Evolutionary conservation across 35 echinoderm and acorn worm species (phyloP).

Genomic region (Heliocidaris erythrogramma): DNA sequence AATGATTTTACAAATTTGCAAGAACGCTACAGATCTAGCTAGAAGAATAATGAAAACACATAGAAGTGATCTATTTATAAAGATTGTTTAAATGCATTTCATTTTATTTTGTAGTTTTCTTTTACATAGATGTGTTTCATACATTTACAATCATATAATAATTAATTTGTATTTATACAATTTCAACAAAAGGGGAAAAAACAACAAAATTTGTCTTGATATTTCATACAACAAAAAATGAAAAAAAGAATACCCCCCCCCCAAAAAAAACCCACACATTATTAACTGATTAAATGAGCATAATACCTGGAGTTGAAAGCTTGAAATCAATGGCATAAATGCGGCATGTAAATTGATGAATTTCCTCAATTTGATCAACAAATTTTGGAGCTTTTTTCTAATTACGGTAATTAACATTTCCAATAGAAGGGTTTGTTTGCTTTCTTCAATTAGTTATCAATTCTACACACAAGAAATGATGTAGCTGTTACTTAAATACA

Average conservation of each 20-base stretch:
- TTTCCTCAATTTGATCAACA: not conserved
- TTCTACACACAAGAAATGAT: no score
- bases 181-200: not conserved
- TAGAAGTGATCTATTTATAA: not conserved
- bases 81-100: not conserved
- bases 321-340: not conserved
- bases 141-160: not conserved
- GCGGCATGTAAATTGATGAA: not conserved
- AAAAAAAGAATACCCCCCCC: no score
- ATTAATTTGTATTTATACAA: not conserved
- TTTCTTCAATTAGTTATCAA: not conserved
- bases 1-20: no score
- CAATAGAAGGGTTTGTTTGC: not conserved
- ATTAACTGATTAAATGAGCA: not conserved
- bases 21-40: no score
- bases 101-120: not conserved
- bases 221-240: not conserved
- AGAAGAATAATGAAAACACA: no score
- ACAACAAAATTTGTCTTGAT: not conserved
- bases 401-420: not conserved
- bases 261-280: not conserved
- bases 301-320: not conserved
- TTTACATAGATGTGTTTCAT: not conserved
- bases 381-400: not conserved
- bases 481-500: not conserved